Percentiles rank a stretch among this genome's conserved stretches.
These are phyloP conservation scores for Dioctria rufipes DNA, from an alignment of 2,888 invertebrate species.

Conservation along the genomic window DNA sequence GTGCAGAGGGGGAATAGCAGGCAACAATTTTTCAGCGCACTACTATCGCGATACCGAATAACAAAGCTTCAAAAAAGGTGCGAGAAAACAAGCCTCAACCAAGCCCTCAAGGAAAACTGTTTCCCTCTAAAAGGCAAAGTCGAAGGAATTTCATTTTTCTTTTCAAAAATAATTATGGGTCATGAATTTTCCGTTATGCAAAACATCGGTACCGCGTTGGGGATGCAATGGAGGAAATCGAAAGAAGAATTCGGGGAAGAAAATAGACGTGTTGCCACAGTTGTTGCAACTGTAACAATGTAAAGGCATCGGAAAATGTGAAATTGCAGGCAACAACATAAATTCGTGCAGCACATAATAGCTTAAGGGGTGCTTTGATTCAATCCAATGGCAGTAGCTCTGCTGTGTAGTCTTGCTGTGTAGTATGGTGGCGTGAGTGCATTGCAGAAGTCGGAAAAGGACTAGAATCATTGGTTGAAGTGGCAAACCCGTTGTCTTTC, in stretches of 20 bases:
- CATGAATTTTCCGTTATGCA: conserved; percentile 49
- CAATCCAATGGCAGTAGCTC: conserved; percentile 52
- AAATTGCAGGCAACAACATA: conserved; percentile 40
- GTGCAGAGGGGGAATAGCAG: not conserved
- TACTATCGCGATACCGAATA: not conserved
- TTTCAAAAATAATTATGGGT: conserved; percentile 50
- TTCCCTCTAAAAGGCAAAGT: conserved; percentile 21
- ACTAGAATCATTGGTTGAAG: too few relatives aligned
- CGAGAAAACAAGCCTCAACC: conserved; percentile 45
- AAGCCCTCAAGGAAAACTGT: conserved; percentile 38
- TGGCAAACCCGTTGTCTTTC: conserved; percentile 6
- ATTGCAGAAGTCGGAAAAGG: conserved; percentile 18
- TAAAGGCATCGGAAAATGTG: conserved; percentile 45
- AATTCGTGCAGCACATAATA: conserved; percentile 39
- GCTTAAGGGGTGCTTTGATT: conserved; percentile 55
- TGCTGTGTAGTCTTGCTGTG: too few relatives aligned
- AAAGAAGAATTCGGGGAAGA: not conserved
- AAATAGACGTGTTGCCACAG: conserved; percentile 34
- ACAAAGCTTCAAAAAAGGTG: conserved; percentile 38
- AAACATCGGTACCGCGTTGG: conserved; percentile 27
- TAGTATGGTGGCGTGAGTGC: conserved; percentile 12
- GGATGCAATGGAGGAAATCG: not conserved
- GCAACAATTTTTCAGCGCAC: not conserved
- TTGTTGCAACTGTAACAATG: conserved; percentile 46
- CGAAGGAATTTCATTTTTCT: conserved; percentile 45